Evolutionary conservation across 2,888 invertebrate genomes (phyloP), one percentile per base, ranked within the genome.

Genomic region (Chrysina gloriosa): DNA sequence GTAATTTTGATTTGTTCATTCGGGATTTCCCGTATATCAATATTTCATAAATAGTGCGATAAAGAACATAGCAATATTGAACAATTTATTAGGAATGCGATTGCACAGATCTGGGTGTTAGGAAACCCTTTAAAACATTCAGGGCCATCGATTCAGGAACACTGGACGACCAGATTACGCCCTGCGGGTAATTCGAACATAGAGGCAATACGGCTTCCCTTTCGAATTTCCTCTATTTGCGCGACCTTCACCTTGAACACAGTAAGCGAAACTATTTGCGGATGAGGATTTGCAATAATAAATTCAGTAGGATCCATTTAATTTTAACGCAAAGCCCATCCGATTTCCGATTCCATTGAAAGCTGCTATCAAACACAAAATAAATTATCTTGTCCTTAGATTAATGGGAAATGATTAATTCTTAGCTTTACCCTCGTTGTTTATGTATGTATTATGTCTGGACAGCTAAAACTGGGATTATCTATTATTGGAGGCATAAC

Each of bases 381-480:
- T 31, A 19, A 34, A 54, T 54, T 54, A 54, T 34, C 54, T 29
- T 31, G 34, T 34, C 34, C 16, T 31, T 31, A 54, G 31, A 9
- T 54, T 54, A 54, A 54, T 54, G 34, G 34, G 34, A 31, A 54
- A 50, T 50, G 14, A 50, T 50, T 50, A 50, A 27, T 50, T 50
- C 29, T 11, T 23, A 11, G 5, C 29, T 45, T 45, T 5, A 45
- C 14, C 25, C 27, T 27, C 11, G n/a, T 47, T 47, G 47, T 47
- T 47, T 47, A 21, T 47, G 47, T 34, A 34, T 14, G 16, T 27
- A 50, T 50, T 6, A 50, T 25, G 29, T 6, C 7, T 11, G 50
- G 14, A 25, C 11, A 25, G 11, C 21, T 21, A 45, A 45, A 45
- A 45, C 21, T 45, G 5, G 19, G 19, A 16, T 45, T 45, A 45